These are phyloP conservation scores for Cryptus viduatorius DNA, from an alignment of 2,888 invertebrate genomes.

Conservation along the genomic window DNA sequence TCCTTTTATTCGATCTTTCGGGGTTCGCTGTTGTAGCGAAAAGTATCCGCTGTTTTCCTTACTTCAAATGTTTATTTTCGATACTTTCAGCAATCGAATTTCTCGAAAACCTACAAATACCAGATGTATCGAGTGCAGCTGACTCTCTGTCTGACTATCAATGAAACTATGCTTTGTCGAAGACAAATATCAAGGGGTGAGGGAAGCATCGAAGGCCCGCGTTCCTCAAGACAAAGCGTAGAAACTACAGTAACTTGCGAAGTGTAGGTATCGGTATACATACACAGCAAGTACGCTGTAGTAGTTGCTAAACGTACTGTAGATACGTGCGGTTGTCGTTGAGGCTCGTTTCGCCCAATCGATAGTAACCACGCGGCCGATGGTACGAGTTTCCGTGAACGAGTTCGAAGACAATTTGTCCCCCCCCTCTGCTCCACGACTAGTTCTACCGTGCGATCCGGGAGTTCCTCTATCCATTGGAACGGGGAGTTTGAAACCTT, in stretches of 20 bases:
- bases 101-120: not conserved
- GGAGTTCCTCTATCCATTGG: slow-evolving; percentile 51
- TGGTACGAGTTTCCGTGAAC: slow-evolving; percentile 55
- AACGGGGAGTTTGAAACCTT: slow-evolving; percentile 46
- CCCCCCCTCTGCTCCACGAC: slow-evolving; percentile 21
- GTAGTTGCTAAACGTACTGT: not conserved
- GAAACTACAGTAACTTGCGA: not conserved
- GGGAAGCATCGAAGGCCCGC: not conserved
- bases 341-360: slow-evolving; percentile 53
- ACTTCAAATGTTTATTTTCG: not conserved
- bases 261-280: not conserved
- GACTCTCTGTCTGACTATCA: not conserved
- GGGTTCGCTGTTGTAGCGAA: no score
- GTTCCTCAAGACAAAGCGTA: not conserved
- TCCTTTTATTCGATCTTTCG: no score
- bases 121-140: not conserved
- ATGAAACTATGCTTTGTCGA: slow-evolving; percentile 23
- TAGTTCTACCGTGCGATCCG: slow-evolving; percentile 38
- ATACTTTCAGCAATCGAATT: not conserved
- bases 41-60: no score
- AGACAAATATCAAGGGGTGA: slow-evolving; percentile 24
- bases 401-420: slow-evolving; percentile 66
- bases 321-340: slow-evolving; percentile 38
- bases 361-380: slow-evolving; percentile 33
- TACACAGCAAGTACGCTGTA: not conserved